phyloP scores from a whole-genome alignment of 2,113 vertebrate species.

The Xiphophorus hellerii region DNA sequence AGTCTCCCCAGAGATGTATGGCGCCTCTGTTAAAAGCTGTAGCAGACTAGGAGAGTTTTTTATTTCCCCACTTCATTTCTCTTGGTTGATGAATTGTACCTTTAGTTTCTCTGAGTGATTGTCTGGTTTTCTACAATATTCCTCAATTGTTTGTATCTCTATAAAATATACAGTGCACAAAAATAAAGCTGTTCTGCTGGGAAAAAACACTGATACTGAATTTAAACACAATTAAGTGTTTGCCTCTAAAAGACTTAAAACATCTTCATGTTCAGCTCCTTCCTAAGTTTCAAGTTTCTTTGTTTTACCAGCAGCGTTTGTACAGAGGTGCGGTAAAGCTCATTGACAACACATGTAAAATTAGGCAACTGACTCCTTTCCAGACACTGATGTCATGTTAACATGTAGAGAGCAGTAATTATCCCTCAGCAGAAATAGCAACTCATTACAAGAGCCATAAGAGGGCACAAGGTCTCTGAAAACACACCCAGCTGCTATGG shows the following conservation, averaged over 20 bases:
- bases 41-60: conserved; percentile 46
- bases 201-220: conserved; percentile 34
- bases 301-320: conserved; percentile 35
- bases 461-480: conserved; percentile 58
- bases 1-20: conserved; percentile 63
- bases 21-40: conserved; percentile 59
- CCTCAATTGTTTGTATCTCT: conserved; percentile 49
- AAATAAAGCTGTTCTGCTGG: conserved; percentile 20
- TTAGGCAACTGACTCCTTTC: conserved; percentile 43
- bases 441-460: conserved; percentile 70
- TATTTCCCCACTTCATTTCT: conserved; percentile 54
- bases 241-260: conserved; percentile 2
- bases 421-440: conserved; percentile 66
- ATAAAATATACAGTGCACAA: conserved; percentile 50
- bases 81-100: conserved; percentile 66
- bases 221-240: conserved; percentile 48
- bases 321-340: conserved; percentile 25
- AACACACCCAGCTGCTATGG: conserved; percentile 55
- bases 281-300: neutral
- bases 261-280: neutral
- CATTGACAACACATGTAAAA: conserved; percentile 42
- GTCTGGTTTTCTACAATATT: conserved; percentile 30
- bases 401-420: conserved; percentile 60
- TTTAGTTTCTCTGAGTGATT: conserved; percentile 57
- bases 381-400: conserved; percentile 61